These are phyloP conservation scores for Dolomedes plantarius DNA, from an alignment of 2,888 invertebrate genomes.

Conservation along the genomic window DNA sequence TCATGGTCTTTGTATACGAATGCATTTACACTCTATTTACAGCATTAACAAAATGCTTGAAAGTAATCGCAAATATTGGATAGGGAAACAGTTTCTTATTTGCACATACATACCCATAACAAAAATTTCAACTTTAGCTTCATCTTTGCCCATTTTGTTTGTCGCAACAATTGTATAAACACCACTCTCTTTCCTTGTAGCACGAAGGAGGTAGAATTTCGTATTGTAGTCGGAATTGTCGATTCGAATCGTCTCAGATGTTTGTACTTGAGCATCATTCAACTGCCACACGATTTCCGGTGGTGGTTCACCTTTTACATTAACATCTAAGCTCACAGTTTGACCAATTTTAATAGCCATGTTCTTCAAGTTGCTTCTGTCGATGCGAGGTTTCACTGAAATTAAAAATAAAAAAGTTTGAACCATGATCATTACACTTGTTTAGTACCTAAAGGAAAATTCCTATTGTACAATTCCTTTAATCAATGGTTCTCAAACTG, in stretches of 20 bases:
- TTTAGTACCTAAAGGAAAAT: no score
- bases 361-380: constrained; percentile 89
- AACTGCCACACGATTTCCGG: constrained; percentile 92
- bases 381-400: constrained; percentile 96
- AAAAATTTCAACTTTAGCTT: constrained; percentile 77
- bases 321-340: constrained; percentile 90
- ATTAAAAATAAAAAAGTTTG: constrained; percentile 62
- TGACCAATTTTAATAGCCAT: constrained; percentile 94
- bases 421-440: no score
- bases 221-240: constrained; percentile 78
- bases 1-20: no score
- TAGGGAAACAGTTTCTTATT: no score
- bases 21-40: no score
- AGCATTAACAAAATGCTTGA: no score
- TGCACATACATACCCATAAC: constrained; percentile 75
- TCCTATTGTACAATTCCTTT: no score
- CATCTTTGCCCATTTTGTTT: constrained; percentile 77
- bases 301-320: constrained; percentile 92
- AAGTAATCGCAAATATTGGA: no score
- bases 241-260: constrained; percentile 68
- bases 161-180: constrained; percentile 76
- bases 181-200: constrained; percentile 77
- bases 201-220: constrained; percentile 76
- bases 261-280: constrained; percentile 78
- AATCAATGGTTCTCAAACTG: no score